Base-by-base conservation (phyloP, 1,140 invertebrate species). In the Trypoxylus dichotomus region DNA sequence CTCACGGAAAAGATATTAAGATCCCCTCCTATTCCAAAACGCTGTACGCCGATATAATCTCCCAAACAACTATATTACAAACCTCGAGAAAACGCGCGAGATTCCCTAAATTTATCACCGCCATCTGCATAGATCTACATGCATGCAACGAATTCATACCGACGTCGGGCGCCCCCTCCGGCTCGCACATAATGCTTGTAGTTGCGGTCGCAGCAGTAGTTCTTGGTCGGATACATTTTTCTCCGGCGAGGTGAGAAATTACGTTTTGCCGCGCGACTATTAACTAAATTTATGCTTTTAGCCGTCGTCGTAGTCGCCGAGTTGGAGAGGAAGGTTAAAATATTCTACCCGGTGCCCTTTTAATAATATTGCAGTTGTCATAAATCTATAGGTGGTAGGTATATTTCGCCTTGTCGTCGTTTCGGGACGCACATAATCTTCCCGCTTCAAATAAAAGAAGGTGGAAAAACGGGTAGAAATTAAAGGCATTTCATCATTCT, bases 361-460 rank as follows among this genome's bases (percentile, higher is more conserved):
- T 54, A 54, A 54, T 54, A 54, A 54, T 54, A 54, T 54, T 54
- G 47, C 47, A 54, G 47, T 54, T 54, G 47, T 54, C 47, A 54
- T 54, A 54, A 54, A 54, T 54, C 47, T 54, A 54, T 54, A 54
- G 47, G 19, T 6, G 47, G 47, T 54, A 54, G 15, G 47, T 19
- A n/a, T 54, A 54, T 19, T 6, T 19, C 47, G n/a, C n/a, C n/a
- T n/a, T n/a, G n/a, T n/a, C n/a, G n/a, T n/a, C 19, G 15, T n/a
- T 54, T 54, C 47, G 2, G 6, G 47, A 15, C 2, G 47, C 15
- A 15, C 15, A 19, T 54, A 54, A 54, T 54, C 47, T 54, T 19
- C 47, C 15, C 15, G 15, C 19, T 21, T 54, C 47, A 19, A 37
- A 37, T 37, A n/a, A n/a, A n/a, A n/a, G n/a, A 37, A 8, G 32